Evolutionary conservation across 2,113 vertebrate species (phyloP), one percentile per base, ranked within the genome.

Genomic region (Rissa tridactyla): DNA sequence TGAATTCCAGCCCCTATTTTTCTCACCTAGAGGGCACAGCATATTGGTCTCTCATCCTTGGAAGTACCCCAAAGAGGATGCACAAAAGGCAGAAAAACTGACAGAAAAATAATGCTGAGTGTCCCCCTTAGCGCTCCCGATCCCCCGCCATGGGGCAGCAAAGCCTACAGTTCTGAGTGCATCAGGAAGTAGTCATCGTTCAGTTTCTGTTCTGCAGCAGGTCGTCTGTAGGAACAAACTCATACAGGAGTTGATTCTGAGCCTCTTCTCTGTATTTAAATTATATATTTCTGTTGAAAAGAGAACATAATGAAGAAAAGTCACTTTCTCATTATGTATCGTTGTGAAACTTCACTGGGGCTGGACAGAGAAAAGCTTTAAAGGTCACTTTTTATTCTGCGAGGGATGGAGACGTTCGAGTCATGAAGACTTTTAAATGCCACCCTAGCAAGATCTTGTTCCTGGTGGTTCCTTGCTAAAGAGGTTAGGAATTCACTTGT

Each of bases 151-250:
- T 0, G 64, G 93, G 95, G 94, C 86, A 93, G 91, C 88, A 90
- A 94, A 94, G 94, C 94, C 93, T 65, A 95, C 96, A 95, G 96
- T 96, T 95, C 94, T 83, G 89, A 95, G 92, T 79, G 95, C 91
- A 81, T 68, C 94, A 89, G 95, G 86, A 94, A 94, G 95, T 96
- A 96, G 96, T 96, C 95, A 92, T 96, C 87, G 11, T 68, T 92
- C 46, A 10, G 95, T 71, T 93, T 96, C 92, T 80, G 89, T 88
- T 96, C 90, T 90, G 94, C 96, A 97, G 96, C 94, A 95, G 94
- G 97, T 93, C 88, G 0, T 96, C 91, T 85, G 92, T 88, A 76
- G 88, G 93, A 95, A 71, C 94, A 86, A 95, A 95, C 75, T 92
- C 95, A 4, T 82, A 65, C 38, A 70, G 92, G 94, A 95, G 91